A percentile compares a stretch with the other conserved stretches of the same genome.
Conservation (phyloP, 1,140 invertebrate species). For the Pogonomyrmex barbatus region DNA sequence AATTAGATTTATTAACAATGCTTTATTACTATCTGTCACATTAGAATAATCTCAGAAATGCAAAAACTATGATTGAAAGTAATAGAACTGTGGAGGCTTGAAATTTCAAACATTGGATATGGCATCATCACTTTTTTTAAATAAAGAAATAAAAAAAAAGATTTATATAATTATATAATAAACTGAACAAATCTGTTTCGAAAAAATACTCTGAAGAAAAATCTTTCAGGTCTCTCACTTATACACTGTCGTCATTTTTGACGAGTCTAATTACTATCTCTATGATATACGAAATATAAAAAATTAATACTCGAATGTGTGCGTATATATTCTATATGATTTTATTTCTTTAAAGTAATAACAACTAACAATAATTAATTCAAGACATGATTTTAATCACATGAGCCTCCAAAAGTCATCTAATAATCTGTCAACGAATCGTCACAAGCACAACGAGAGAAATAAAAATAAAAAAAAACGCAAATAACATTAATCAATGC, state of each 20-base stretch:
- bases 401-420: conserved; percentile 9
- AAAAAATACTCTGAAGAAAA: conserved; percentile 1
- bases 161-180: not conserved
- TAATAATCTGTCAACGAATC: conserved; percentile 33
- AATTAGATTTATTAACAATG: conserved; percentile 49
- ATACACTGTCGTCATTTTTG: not conserved
- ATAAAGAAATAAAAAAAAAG: not conserved
- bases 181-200: not conserved
- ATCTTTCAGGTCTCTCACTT: not conserved
- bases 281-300: conserved; percentile 25
- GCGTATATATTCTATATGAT: conserved; percentile 20
- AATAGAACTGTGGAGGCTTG: conserved; percentile 72
- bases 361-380: not conserved
- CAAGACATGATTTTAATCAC: conserved; percentile 23
- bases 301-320: conserved; percentile 33
- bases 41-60: conserved; percentile 79
- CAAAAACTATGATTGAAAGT: conserved; percentile 78
- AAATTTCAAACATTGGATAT: conserved; percentile 67
- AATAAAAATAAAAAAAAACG: conserved; percentile 64
- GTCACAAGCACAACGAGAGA: conserved; percentile 55
- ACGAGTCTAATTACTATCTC: conserved; percentile 16
- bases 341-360: not conserved
- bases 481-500: conserved; percentile 56
- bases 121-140: conserved; percentile 44
- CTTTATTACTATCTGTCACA: conserved; percentile 71